A percentile compares a stretch with the other conserved stretches of the same genome.
phyloP scores from a whole-genome alignment of 1,140 invertebrate species.

The Limonius californicus region DNA sequence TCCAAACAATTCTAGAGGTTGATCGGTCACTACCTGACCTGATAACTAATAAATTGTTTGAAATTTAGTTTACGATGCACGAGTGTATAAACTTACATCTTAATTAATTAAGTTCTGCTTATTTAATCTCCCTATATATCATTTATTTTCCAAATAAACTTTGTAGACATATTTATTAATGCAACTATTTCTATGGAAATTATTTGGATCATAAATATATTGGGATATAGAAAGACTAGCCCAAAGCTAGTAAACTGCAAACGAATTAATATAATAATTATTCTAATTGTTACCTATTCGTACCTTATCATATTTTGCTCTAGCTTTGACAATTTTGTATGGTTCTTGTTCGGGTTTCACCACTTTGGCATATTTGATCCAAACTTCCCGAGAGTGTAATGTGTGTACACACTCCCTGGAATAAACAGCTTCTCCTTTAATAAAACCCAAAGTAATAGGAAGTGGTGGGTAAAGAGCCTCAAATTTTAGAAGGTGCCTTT shows the following conservation, averaged over 20 bases:
- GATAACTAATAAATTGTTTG: constrained; percentile 56
- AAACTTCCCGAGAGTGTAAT: constrained; percentile 81
- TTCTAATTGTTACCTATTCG: constrained; percentile 13
- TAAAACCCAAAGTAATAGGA: constrained; percentile 76
- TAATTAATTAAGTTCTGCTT: too few species aligned
- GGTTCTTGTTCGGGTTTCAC: constrained; percentile 80
- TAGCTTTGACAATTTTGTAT: constrained; percentile 88
- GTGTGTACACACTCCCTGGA: constrained; percentile 82
- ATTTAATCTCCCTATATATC: too few species aligned
- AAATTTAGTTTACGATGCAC: too few species aligned
- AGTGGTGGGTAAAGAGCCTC: constrained; percentile 95
- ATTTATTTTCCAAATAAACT: too few species aligned
- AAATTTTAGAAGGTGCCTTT: constrained; percentile 91
- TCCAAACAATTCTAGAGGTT: constrained; percentile 87
- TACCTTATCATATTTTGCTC: constrained; percentile 87
- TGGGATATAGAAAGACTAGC: too few species aligned
- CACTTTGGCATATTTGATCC: constrained; percentile 85
- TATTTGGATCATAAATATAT: too few species aligned
- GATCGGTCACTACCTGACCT: constrained; percentile 59
- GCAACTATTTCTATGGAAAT: too few species aligned
- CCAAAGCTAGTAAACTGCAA: too few species aligned
- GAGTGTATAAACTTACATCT: too few species aligned
- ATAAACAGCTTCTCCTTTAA: constrained; percentile 85
- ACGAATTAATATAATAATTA: constrained; percentile 6
- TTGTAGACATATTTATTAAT: too few species aligned